Evolutionary conservation across 2,888 invertebrate species (phyloP).

Genomic region (Drosophila planitibia): DNA sequence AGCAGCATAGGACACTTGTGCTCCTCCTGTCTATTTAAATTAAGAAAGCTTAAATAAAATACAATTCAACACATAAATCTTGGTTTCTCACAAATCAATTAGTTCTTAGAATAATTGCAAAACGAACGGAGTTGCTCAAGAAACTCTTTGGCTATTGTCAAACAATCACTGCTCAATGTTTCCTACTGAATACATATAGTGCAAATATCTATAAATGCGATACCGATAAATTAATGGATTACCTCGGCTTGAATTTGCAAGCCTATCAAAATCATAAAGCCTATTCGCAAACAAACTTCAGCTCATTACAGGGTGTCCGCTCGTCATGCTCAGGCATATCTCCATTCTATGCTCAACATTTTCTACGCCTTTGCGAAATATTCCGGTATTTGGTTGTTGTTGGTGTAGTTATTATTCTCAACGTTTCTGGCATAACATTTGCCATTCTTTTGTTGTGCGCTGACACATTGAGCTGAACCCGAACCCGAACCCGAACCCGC

Average conservation of each 20-base stretch:
- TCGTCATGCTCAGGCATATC: neutral
- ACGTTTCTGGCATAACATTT: slow-evolving; percentile 38
- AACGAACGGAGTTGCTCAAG: neutral
- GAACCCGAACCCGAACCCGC: neutral
- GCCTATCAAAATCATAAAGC: neutral
- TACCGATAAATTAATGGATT: neutral
- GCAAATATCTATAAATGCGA: neutral
- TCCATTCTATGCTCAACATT: neutral
- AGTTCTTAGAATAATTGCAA: neutral
- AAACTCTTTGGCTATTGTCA: neutral
- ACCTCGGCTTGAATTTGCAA: too few relatives aligned
- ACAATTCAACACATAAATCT: neutral
- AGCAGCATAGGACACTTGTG: neutral
- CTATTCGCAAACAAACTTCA: neutral
- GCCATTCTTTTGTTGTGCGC: slow-evolving; percentile 50
- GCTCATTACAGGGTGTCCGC: slow-evolving; percentile 1
- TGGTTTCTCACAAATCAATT: neutral
- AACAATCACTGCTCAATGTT: too few relatives aligned
- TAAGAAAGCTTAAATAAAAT: neutral
- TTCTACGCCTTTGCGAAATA: slow-evolving; percentile 51
- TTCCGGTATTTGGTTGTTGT: slow-evolving; percentile 66
- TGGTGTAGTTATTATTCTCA: slow-evolving; percentile 19
- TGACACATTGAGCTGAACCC: slow-evolving; percentile 58
- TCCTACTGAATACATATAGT: neutral
- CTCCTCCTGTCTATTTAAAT: neutral